Evolutionary conservation across 2,797 vertebrate genomes (phyloP).

Genomic region (Mareca penelope): DNA sequence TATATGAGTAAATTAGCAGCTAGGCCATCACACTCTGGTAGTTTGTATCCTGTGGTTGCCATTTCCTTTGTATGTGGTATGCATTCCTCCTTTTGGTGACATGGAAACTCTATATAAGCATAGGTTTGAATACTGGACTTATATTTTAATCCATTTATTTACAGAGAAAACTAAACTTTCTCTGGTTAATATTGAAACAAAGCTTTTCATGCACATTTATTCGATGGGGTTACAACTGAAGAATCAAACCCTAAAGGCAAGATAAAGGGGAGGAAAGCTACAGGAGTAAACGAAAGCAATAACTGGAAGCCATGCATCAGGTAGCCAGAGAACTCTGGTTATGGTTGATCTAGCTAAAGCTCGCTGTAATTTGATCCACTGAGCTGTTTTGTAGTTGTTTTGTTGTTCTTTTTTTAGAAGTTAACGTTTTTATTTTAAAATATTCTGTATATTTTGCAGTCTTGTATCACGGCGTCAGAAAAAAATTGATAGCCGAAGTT

Average conservation of each 20-base stretch:
- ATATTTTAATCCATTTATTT: neutral
- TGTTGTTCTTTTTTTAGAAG: neutral
- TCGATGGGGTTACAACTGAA: neutral
- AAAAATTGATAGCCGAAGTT: neutral
- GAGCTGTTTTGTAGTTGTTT: neutral
- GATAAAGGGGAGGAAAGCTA: neutral
- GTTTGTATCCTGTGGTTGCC: neutral
- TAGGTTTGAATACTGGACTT: neutral
- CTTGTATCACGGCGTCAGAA: neutral
- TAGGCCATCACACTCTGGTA: neutral
- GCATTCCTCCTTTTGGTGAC: neutral
- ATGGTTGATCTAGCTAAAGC: neutral
- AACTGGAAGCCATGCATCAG: neutral
- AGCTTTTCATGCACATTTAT: neutral
- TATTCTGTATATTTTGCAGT: neutral
- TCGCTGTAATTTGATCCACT: neutral
- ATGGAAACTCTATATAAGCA: neutral
- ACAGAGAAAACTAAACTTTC: neutral
- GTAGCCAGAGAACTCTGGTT: neutral
- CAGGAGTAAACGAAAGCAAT: neutral
- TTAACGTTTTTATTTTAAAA: neutral
- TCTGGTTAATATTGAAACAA: neutral
- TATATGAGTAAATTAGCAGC: neutral
- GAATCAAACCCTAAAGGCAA: neutral
- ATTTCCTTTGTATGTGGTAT: neutral